These are phyloP conservation scores for Petrocephalus schoutedeni DNA, from an alignment of 2,797 vertebrate genomes.

Conservation along the genomic window DNA sequence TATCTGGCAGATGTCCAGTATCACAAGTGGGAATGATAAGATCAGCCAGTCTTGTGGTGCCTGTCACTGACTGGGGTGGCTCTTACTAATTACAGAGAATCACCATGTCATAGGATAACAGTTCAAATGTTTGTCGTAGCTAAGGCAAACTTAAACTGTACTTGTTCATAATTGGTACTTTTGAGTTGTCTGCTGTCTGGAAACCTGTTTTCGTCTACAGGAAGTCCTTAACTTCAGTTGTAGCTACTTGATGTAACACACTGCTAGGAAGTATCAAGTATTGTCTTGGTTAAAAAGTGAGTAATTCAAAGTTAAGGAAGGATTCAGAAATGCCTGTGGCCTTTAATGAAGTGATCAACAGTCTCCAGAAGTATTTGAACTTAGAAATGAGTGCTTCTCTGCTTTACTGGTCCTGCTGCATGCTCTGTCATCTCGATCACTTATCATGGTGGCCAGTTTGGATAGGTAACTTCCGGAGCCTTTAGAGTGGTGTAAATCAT, in stretches of 20 bases:
- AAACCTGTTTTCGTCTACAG: neutral
- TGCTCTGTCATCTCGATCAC: neutral
- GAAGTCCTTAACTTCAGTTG: neutral
- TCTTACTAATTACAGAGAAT: neutral
- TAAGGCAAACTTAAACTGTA: neutral
- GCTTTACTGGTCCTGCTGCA: neutral
- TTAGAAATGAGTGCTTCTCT: neutral
- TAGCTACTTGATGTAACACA: neutral
- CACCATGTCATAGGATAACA: neutral
- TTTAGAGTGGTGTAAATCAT: neutral
- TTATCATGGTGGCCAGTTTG: neutral
- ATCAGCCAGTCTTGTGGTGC: neutral
- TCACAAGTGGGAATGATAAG: neutral
- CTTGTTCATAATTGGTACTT: constrained; percentile 1
- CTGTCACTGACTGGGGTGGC: neutral
- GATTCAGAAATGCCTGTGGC: neutral
- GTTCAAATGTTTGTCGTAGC: neutral
- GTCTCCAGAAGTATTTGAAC: neutral
- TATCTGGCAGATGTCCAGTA: neutral
- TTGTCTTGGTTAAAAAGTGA: neutral
- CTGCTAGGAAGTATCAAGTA: neutral
- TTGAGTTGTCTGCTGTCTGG: neutral
- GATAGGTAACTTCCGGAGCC: neutral
- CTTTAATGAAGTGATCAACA: neutral
- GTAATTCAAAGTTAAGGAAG: neutral